Base-by-base conservation (phyloP, 2,797 vertebrate species). In the Brotogeris chrysoptera region DNA sequence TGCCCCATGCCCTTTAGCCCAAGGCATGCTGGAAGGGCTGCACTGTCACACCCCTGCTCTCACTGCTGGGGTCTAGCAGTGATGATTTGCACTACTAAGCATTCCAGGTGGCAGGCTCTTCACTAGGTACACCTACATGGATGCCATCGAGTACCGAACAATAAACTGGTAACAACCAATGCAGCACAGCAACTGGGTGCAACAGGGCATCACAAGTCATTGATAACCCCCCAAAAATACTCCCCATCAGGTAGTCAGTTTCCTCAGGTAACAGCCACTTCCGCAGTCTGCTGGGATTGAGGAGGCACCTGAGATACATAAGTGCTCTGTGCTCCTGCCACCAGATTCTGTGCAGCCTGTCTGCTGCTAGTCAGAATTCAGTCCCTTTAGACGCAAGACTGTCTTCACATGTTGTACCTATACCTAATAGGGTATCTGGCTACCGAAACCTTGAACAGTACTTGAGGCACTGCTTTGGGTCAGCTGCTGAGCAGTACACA, bases 141-240 rank as follows among this genome's bases (percentile, higher is more conserved):
- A 23, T 50, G 17, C 15, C 71, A 52, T 47, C 12, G 41, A 52
- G 74, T 27, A 19, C 39, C 41, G 53, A 72, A 32, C 30, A 69
- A 25, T 20, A 36, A 70, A 41, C 15, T 15, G 15, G 23, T 52
- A 20, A 5, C 46, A 36, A 38, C 6, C 49, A 64, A 47, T 4
- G 76, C 0, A 59, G 63, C 63, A 61, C 55, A 69, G 46, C 27
- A 61, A 15, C 39, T 24, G n/a, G 41, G 4, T 76, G 36, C 38
- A 79, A 61, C 0, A 0, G 8, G 63, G 28, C 28, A 87, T 49
- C 11, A 1, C 0, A 0, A 66, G 21, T 50, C 49, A 55, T 6
- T 10, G 10, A 39, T 43, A 50, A 50, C 21, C 9, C 3, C 74
- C 32, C 63, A 47, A 17, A 71, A n/a, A 44, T 41, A 19, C 32